A percentile compares a stretch with the other conserved stretches of the same genome.
phyloP scores from a whole-genome alignment of 2,888 invertebrate genomes.

The Trachelus stipa region DNA sequence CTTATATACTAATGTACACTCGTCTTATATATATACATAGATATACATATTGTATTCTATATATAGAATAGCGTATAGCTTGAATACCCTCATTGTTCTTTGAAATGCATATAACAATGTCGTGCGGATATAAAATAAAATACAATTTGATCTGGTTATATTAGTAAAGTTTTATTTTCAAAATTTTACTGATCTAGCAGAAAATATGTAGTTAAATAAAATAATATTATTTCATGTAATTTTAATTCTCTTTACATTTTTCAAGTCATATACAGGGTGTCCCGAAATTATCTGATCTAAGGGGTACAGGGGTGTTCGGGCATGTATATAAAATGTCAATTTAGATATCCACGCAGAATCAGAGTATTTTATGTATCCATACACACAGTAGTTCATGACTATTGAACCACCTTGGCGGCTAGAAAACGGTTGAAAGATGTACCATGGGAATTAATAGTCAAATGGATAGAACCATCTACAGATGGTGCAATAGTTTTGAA shows the following conservation, averaged over 20 bases:
- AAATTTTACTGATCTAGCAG: neutral
- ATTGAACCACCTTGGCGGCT: no score
- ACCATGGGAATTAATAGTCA: no score
- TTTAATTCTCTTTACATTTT: neutral
- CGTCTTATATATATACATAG: neutral
- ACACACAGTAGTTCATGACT: no score
- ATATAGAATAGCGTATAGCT: neutral
- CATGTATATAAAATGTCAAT: neutral
- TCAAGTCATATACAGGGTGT: neutral
- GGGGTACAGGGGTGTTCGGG: no score
- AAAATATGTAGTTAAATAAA: neutral
- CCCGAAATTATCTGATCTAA: no score
- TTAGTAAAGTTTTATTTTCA: neutral
- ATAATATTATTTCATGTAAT: neutral
- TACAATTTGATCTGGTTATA: neutral
- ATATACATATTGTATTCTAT: neutral
- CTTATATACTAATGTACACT: neutral
- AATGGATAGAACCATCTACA: no score
- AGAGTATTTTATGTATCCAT: no score
- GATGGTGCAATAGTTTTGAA: no score
- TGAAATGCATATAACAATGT: neutral
- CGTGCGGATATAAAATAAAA: neutral
- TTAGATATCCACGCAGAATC: neutral
- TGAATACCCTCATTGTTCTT: neutral
- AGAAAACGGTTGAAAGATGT: no score